A percentile compares a stretch with the other conserved stretches of the same genome.
These are phyloP conservation scores for Gobio occitaniae DNA, from an alignment of 2,797 vertebrate species.

Conservation along the genomic window DNA sequence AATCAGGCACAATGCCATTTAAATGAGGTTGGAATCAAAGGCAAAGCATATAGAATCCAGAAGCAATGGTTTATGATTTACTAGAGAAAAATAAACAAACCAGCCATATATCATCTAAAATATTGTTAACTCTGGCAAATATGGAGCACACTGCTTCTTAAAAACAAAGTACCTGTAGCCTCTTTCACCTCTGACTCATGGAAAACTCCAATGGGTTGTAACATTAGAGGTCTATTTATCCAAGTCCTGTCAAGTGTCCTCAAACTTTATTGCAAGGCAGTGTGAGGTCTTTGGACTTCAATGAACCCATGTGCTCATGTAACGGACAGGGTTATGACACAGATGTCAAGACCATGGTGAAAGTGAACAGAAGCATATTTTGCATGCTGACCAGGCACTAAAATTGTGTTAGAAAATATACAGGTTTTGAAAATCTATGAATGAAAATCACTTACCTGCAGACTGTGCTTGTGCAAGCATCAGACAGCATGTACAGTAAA, in stretches of 20 bases:
- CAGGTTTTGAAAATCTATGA: neutral
- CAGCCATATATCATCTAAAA: constrained; percentile 45
- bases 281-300: constrained; percentile 41
- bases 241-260: constrained; percentile 41
- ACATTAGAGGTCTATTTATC: constrained; percentile 46
- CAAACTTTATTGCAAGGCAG: constrained; percentile 18
- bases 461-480: constrained; percentile 85
- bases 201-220: constrained; percentile 55
- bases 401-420: neutral
- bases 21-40: constrained; percentile 22
- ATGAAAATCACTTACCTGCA: constrained; percentile 85
- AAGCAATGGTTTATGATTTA: constrained; percentile 52
- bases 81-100: constrained; percentile 47
- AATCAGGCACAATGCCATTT: constrained; percentile 25
- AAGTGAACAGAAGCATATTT: neutral
- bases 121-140: constrained; percentile 50
- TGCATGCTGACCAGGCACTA: neutral
- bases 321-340: constrained; percentile 2
- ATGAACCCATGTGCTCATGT: neutral
- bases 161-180: constrained; percentile 30
- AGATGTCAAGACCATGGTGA: constrained; percentile 19
- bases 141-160: constrained; percentile 13
- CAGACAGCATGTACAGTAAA: constrained; percentile 87
- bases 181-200: constrained; percentile 49
- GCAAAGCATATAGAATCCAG: constrained; percentile 29